Evolutionary conservation across 2,888 invertebrate genomes (phyloP), one percentile per base, ranked within the genome.

Genomic region (Plusia festucae): DNA sequence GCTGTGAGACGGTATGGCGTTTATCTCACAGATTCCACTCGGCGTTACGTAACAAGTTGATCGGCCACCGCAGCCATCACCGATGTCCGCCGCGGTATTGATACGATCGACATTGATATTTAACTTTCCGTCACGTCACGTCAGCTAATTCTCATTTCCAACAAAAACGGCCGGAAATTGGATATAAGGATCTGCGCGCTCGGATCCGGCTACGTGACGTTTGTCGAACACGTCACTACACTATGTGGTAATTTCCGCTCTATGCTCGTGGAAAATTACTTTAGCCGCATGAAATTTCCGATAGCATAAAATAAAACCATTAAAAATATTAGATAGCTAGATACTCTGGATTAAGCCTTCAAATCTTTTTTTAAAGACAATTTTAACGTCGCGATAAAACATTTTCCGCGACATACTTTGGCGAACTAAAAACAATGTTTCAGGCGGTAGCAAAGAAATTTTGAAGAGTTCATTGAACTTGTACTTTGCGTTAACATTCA

Each of bases 241-340:
- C 94, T 94, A 93, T 95, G 94, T 93, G 91, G 93, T 95, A 95
- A 95, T 95, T 94, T 95, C 94, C 94, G 94, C 88, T 91, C 90
- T 83, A 86, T 88, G 92, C 92, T 91, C 90, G 93, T 88, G 93
- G 93, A 94, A 95, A 94, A 95, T 95, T 95, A 94, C 94, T 95
- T 94, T 92, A 91, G 92, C 93, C 91, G 89, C 91, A 92, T 91
- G 91, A 93, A 94, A 94, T 93, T 94, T 93, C 93, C 93, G 92
- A 92, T 89, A 85, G 85, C 87, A 88, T 87, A 89, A 88, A 92
- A 92, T 91, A 91, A 91, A 89, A 89, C 87, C 85, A 86, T 88
- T 88, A 89, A 90, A 89, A 87, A 85, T 83, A 81, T 85, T 79
- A 83, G 86, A 87, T 83, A 86, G 84, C 73, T 75, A n/a, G n/a